Evolutionary conservation across 2,113 vertebrate species (phyloP), one percentile per base, ranked within the genome.

Genomic region (Alosa alosa): DNA sequence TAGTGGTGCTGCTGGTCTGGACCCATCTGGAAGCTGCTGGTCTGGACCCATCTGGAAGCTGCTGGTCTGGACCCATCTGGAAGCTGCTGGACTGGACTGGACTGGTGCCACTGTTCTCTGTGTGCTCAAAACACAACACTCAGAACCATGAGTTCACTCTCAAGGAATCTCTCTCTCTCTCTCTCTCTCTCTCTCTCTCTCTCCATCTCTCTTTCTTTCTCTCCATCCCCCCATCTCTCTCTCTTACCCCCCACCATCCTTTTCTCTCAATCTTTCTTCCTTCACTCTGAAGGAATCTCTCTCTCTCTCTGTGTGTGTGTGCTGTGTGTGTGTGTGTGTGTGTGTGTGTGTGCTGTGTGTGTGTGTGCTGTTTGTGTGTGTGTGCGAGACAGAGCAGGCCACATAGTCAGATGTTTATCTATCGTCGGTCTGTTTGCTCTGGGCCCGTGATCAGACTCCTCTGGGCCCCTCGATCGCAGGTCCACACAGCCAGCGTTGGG

Each of bases 351-450:
- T 31, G 25, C 31, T 25, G n/a, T 31, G 64, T 72, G 25, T 72
- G 25, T 9, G 25, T 2, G n/a, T n/a, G 64, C 31, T 25, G 9
- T 25, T n/a, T 11, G 64, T 72, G 64, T 72, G 64, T 31, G n/a
- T 31, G n/a, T 13, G n/a, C 15, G 64, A 36, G 25, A 3, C 9
- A 6, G 6, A 2, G 82, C 41, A 68, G 44, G 75, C 84, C 86
- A 60, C 52, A 64, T 68, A 82, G 57, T 89, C 82, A 64, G 83
- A 89, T 88, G 75, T 87, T 86, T 88, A 88, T 89, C 81, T 87
- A 45, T 22, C 9, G 7, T 25, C 41, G 64, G 49, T 82, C 81
- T 49, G 84, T 87, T 88, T 86, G 57, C 50, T 82, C 64, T 81
- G 82, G 78, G 82, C 47, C 17, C 86, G 39, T 85, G 86, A 83